Conservation (phyloP, 2,797 vertebrate genomes). For the Pseudochirops cupreus region DNA sequence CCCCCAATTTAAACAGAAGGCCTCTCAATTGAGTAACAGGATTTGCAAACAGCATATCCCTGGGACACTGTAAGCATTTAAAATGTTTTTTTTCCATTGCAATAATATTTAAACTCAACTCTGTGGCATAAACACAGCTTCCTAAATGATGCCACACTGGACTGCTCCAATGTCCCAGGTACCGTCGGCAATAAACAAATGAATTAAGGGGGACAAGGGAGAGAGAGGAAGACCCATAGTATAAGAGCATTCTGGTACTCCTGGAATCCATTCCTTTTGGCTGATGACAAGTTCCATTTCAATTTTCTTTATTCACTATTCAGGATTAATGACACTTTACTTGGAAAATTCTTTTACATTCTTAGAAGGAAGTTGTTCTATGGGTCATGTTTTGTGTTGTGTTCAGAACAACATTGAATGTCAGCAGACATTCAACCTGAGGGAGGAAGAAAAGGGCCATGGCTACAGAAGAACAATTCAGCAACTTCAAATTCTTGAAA, state of each 20-base stretch:
- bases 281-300: neutral
- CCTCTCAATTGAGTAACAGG: neutral
- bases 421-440: conserved; percentile 9
- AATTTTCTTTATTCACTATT: neutral
- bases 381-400: neutral
- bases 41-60: neutral
- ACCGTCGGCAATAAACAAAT: neutral
- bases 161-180: neutral
- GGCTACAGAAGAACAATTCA: conserved; percentile 32
- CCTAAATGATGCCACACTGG: neutral
- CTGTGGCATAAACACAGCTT: too few species aligned
- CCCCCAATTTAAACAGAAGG: neutral
- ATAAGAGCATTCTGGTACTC: neutral
- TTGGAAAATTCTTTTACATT: neutral
- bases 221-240: neutral
- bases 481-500: conserved; percentile 24
- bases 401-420: neutral
- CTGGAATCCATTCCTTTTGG: neutral
- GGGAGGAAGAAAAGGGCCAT: neutral
- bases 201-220: neutral
- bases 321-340: neutral
- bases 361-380: neutral
- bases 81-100: neutral
- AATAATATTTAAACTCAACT: neutral
- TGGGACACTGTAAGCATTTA: neutral